Base-by-base conservation (phyloP, 1,140 invertebrate genomes). In the Calliphora vicina region DNA sequence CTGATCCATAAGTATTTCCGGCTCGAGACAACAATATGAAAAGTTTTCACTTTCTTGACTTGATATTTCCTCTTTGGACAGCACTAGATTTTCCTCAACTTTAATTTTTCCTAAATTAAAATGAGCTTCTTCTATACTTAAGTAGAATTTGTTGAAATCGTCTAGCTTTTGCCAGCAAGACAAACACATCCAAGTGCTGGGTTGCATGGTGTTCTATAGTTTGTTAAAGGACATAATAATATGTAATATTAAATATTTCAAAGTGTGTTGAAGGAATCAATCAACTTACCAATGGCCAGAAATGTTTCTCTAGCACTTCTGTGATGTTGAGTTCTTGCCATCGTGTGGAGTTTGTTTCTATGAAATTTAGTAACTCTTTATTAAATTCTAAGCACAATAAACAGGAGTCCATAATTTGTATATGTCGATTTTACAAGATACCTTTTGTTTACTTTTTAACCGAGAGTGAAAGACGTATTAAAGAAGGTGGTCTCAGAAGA, bases 401-500 rank as follows among this genome's bases (percentile, higher is more conserved):
- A 43, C 74, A 78, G 5, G 20, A 10, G 23, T 78, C 74, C 74
- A 78, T 78, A 9, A 10, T 73, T 25, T 88, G 85, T 35, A 88
- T 89, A 72, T 88, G 88, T 78, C 89, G 90, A 71, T 84, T 88
- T 83, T 90, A 90, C 12, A 90, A 83, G 17, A 87, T 85, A 73
- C 89, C 87, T 8, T 88, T 89, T 1, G 88, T 90, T 17, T 90
- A 89, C 42, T 84, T 86, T 23, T 89, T 84, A 87, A 90, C 6
- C 35, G n/a, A n/a, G n/a, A n/a, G n/a, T n/a, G n/a, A n/a, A n/a
- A n/a, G n/a, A n/a, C n/a, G n/a, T n/a, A n/a, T n/a, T n/a, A n/a
- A n/a, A n/a, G n/a, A n/a, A n/a, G n/a, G n/a, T n/a, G n/a, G n/a
- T n/a, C n/a, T n/a, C n/a, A n/a, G n/a, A n/a, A n/a, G n/a, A n/a